phyloP scores from a whole-genome alignment of 2,797 vertebrate species.

The Ambastaia sidthimunki region DNA sequence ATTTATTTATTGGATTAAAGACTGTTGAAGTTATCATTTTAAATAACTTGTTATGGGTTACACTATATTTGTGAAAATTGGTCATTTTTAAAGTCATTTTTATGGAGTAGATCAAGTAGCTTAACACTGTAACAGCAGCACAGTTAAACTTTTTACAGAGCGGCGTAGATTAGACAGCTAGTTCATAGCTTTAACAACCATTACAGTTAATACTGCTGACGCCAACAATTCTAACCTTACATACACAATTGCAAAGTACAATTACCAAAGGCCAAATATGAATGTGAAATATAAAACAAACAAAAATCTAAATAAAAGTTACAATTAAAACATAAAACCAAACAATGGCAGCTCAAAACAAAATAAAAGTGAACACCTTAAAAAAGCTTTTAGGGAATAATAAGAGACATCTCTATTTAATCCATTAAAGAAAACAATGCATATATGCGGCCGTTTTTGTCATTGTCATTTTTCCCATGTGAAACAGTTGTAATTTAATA shows the following conservation, averaged over 20 bases:
- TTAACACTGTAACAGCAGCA: not conserved
- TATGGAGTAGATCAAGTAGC: not conserved
- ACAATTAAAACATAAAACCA: not conserved
- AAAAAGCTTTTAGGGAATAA: not conserved
- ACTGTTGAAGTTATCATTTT: too few relatives aligned
- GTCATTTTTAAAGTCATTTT: not conserved
- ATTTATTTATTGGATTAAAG: too few relatives aligned
- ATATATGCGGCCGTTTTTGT: not conserved
- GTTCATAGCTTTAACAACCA: not conserved
- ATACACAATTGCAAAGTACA: not conserved
- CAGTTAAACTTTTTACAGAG: not conserved
- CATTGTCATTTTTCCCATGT: not conserved
- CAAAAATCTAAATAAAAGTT: not conserved
- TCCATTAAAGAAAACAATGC: not conserved
- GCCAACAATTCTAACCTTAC: not conserved
- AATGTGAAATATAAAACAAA: not conserved
- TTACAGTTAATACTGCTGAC: not conserved
- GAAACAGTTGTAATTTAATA: not conserved
- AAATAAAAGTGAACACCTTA: not conserved
- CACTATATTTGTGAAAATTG: too few relatives aligned
- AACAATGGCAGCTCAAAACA: slow-evolving; percentile 4
- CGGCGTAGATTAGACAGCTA: not conserved
- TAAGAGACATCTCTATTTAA: not conserved
- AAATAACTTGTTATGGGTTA: too few relatives aligned
- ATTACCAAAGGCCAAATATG: not conserved